These are phyloP conservation scores for Anas platyrhynchos DNA, from an alignment of 2,113 vertebrate species.

Conservation along the genomic window DNA sequence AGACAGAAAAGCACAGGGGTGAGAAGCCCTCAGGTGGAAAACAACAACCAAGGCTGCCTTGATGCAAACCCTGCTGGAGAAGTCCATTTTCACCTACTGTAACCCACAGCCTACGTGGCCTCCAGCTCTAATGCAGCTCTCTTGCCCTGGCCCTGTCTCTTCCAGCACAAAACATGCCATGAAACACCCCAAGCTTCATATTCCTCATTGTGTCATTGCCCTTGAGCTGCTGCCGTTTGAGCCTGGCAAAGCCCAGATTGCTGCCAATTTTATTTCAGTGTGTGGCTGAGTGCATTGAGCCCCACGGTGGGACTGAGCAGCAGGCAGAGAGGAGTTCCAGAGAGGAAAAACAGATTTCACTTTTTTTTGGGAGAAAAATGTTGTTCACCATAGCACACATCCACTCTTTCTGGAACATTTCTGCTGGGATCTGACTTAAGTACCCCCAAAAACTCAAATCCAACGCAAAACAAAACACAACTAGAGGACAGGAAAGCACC, in stretches of 20 bases:
- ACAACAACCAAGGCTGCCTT: fast-evolving
- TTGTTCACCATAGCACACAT: neutral
- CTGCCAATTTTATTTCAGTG: neutral
- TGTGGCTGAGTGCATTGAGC: neutral
- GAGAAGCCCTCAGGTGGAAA: neutral
- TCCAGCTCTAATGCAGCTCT: fast-evolving
- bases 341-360: neutral
- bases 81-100: neutral
- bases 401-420: neutral
- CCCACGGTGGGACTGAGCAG: neutral
- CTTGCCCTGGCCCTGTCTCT: neutral
- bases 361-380: neutral
- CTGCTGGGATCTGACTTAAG: neutral
- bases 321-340: neutral
- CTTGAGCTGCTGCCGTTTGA: neutral
- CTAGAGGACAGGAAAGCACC: neutral
- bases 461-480: neutral
- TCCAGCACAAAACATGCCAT: neutral
- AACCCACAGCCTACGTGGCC: fast-evolving
- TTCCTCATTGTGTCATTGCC: too few relatives aligned
- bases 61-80: fast-evolving
- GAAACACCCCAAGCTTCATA: neutral
- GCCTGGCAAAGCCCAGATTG: neutral
- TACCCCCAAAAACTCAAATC: neutral
- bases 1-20: neutral